Evolutionary conservation across 1,140 invertebrate genomes (phyloP).

Genomic region (Trypoxylus dichotomus): DNA sequence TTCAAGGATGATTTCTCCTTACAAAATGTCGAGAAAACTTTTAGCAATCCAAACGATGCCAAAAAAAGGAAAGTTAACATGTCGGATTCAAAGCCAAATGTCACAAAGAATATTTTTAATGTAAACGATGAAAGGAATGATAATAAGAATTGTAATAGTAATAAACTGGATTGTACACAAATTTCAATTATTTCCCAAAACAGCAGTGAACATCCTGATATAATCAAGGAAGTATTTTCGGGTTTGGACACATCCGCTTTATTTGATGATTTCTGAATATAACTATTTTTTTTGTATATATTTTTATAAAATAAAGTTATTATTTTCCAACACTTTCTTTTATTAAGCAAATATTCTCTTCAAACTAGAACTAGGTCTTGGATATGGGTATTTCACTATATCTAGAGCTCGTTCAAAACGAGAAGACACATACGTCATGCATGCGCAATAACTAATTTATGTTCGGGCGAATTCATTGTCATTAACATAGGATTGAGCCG

Average conservation of each 20-base stretch:
- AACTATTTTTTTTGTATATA: background rate
- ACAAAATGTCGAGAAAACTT: background rate
- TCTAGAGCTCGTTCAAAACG: too few relatives aligned
- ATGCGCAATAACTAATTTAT: too few relatives aligned
- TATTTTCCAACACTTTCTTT: background rate
- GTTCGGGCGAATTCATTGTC: too few relatives aligned
- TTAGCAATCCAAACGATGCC: background rate
- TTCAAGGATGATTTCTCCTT: background rate
- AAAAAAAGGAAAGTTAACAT: background rate
- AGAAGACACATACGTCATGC: too few relatives aligned
- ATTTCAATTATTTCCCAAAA: slow-evolving; percentile 1
- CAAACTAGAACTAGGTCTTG: too few relatives aligned
- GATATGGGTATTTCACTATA: too few relatives aligned
- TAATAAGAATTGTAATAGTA: background rate
- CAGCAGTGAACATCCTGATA: background rate
- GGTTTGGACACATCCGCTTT: background rate
- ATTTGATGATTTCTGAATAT: slow-evolving; percentile 8
- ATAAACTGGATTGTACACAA: background rate
- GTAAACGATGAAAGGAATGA: background rate
- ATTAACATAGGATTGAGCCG: too few relatives aligned
- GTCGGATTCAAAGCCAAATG: too few relatives aligned
- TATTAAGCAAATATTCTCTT: too few relatives aligned
- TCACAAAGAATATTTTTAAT: background rate
- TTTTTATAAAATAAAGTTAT: too few relatives aligned
- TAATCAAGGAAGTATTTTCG: slow-evolving; percentile 8